Percentiles rank a stretch among this genome's conserved stretches.
Evolutionary conservation across 2,113 vertebrate genomes (phyloP).

Genomic region (Zosterops lateralis): DNA sequence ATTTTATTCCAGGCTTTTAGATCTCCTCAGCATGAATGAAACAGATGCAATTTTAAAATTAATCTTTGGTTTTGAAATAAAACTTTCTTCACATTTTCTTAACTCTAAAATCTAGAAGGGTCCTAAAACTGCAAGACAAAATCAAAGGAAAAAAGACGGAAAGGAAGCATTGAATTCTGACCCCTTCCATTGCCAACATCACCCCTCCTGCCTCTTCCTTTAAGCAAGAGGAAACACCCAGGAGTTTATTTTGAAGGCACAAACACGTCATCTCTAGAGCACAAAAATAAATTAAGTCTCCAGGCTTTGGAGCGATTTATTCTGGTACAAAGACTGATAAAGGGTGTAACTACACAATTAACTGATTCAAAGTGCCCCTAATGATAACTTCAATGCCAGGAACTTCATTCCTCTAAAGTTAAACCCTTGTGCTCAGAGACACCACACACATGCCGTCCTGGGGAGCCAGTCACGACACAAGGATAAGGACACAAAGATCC

Average conservation of each 20-base stretch:
- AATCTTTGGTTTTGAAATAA: not conserved
- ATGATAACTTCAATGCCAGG: not conserved
- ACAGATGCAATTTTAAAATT: not conserved
- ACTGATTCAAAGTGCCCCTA: not conserved
- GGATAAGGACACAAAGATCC: not conserved
- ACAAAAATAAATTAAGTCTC: not conserved
- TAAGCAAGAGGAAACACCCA: not conserved
- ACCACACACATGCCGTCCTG: accelerated
- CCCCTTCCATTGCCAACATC: not conserved
- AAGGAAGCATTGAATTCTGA: not conserved
- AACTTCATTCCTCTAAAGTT: not conserved
- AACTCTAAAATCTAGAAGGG: not conserved
- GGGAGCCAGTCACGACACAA: accelerated
- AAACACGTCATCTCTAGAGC: accelerated
- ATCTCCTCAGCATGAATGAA: not conserved
- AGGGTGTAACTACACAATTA: not conserved
- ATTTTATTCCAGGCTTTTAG: not conserved
- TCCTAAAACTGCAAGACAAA: not conserved
- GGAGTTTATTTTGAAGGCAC: not conserved
- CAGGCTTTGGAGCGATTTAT: not conserved
- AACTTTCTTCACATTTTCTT: not conserved
- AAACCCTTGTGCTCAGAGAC: not conserved
- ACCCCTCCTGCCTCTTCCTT: not conserved
- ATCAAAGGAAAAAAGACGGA: not conserved
- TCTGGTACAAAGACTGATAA: not conserved